These are phyloP conservation scores for Drosophila pectinifera DNA, from an alignment of 1,140 invertebrate genomes.

Conservation along the genomic window DNA sequence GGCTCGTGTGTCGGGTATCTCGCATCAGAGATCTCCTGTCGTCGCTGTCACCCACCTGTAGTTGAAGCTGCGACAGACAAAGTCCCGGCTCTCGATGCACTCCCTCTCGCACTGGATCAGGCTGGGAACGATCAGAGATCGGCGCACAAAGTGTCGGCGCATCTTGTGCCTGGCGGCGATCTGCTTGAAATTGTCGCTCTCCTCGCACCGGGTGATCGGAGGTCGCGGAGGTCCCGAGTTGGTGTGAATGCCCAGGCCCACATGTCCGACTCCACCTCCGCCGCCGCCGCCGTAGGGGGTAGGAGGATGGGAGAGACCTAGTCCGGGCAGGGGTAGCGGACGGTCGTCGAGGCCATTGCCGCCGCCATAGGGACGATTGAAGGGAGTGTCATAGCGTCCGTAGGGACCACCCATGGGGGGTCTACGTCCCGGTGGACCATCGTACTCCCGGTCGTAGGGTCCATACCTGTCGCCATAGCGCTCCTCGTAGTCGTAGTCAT, in stretches of 20 bases:
- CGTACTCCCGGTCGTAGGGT: constrained; percentile 79
- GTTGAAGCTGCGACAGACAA: constrained; percentile 95
- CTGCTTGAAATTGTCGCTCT: constrained; percentile 92
- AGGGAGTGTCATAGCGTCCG: constrained; percentile 74
- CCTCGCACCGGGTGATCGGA: constrained; percentile 88
- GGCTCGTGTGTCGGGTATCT: constrained; percentile 22
- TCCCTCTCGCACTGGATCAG: constrained; percentile 92
- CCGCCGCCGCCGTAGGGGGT: constrained; percentile 59
- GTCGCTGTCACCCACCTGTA: constrained; percentile 86
- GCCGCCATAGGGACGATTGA: constrained; percentile 69
- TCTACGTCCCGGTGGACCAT: constrained; percentile 77
- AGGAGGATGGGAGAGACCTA: constrained; percentile 58
- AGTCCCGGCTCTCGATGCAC: constrained; percentile 92
- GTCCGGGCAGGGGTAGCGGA: constrained; percentile 69
- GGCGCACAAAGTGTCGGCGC: constrained; percentile 91
- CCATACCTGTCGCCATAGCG: constrained; percentile 72
- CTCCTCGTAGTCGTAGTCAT: constrained; percentile 82
- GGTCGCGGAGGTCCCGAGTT: constrained; percentile 74
- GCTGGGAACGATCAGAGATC: constrained; percentile 90
- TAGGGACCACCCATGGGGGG: constrained; percentile 75
- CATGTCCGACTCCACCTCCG: constrained; percentile 51
- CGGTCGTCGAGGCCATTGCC: constrained; percentile 68
- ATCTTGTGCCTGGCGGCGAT: constrained; percentile 91
- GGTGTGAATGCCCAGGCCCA: constrained; percentile 51
- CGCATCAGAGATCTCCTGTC: not conserved